Percentiles rank a stretch among this genome's conserved stretches.
phyloP scores from a whole-genome alignment of 2,888 invertebrate species.

The Esperia sulphurella region DNA sequence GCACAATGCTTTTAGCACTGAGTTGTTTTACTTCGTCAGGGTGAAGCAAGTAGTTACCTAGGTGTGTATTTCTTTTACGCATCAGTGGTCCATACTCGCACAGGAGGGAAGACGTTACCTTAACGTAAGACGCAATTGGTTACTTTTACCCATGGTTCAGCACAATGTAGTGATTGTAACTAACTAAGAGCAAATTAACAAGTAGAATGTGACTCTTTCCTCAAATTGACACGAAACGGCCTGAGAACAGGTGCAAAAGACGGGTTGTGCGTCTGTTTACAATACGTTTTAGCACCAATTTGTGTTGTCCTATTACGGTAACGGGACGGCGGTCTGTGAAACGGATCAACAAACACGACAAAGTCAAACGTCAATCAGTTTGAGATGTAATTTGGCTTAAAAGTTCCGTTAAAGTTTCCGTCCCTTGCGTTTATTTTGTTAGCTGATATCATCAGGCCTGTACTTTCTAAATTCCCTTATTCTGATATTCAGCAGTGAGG shows the following conservation, averaged over 20 bases:
- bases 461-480: too few relatives aligned
- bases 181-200: neutral
- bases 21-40: too few relatives aligned
- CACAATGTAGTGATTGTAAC: neutral
- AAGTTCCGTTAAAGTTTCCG: neutral
- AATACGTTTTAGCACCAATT: neutral
- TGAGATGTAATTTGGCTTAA: neutral
- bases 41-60: too few relatives aligned
- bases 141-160: neutral
- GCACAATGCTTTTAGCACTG: too few relatives aligned
- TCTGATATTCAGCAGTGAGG: too few relatives aligned
- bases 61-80: too few relatives aligned
- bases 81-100: too few relatives aligned
- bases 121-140: neutral
- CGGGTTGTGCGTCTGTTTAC: neutral
- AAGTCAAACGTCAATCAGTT: neutral
- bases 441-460: too few relatives aligned
- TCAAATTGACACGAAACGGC: slow-evolving; percentile 1
- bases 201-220: neutral
- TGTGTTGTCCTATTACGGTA: neutral
- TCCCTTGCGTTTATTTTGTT: too few relatives aligned
- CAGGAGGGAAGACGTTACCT: too few relatives aligned
- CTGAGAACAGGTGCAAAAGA: slow-evolving; percentile 2
- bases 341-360: neutral
- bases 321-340: neutral